Evolutionary conservation across 2,797 vertebrate species (phyloP).

Genomic region (Hirundo rustica): DNA sequence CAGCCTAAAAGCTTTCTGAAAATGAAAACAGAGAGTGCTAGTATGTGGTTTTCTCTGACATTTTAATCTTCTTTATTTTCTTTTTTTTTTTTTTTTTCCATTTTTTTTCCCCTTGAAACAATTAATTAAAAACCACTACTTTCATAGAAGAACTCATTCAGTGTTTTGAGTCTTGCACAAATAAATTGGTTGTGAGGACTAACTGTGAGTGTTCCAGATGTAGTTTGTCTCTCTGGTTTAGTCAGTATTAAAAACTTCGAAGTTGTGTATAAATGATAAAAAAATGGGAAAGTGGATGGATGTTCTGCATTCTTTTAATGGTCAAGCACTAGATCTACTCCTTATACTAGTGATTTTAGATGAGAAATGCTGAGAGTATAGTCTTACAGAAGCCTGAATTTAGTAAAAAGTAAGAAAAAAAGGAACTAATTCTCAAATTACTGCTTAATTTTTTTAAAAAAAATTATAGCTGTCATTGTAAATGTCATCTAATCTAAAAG

Average conservation of each 20-base stretch:
- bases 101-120: neutral
- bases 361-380: neutral
- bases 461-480: neutral
- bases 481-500: neutral
- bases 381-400: neutral
- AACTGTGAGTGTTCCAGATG: neutral
- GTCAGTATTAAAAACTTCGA: neutral
- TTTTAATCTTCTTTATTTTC: rapidly evolving
- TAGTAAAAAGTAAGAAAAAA: neutral
- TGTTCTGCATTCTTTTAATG: neutral
- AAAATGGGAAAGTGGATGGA: neutral
- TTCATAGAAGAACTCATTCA: neutral
- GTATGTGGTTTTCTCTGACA: neutral
- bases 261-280: neutral
- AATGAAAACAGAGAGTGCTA: neutral
- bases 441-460: neutral
- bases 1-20: neutral
- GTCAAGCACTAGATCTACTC: neutral
- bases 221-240: neutral
- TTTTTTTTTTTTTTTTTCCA: too few relatives aligned
- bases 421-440: neutral
- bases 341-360: neutral
- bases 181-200: neutral
- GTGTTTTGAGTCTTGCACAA: neutral
- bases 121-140: neutral